Conservation (phyloP, 1,140 invertebrate genomes). For the Atta colombica region DNA sequence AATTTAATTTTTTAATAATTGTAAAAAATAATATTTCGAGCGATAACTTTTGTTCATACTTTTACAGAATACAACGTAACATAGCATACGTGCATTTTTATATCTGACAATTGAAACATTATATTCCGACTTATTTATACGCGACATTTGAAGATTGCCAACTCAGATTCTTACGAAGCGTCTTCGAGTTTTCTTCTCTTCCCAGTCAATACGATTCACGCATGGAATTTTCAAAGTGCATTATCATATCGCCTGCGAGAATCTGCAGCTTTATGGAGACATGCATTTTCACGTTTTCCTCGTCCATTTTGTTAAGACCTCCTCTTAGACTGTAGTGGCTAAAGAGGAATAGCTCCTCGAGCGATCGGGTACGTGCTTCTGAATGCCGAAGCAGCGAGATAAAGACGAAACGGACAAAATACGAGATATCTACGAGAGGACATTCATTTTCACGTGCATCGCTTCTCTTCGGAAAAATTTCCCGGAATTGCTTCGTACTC, state of each 20-base stretch:
- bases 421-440: neutral
- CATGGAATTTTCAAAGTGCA: constrained; percentile 49
- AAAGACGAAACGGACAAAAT: constrained; percentile 30
- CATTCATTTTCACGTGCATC: constrained; percentile 20
- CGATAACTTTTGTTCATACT: neutral
- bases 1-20: constrained; percentile 1
- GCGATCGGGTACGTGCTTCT: constrained; percentile 67
- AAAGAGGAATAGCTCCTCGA: constrained; percentile 52
- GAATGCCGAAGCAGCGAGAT: constrained; percentile 63
- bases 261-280: neutral
- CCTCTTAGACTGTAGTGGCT: constrained; percentile 31
- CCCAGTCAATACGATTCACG: constrained; percentile 24
- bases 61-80: neutral
- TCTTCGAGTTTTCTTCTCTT: neutral
- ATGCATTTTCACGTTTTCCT: constrained; percentile 59
- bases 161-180: neutral
- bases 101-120: neutral
- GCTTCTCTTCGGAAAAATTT: neutral
- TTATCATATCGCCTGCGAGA: constrained; percentile 25
- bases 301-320: constrained; percentile 39
- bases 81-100: neutral
- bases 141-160: constrained; percentile 8
- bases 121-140: neutral
- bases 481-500: neutral
- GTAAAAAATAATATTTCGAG: constrained; percentile 1